A percentile compares a stretch with the other conserved stretches of the same genome.
Conservation (phyloP, 2,888 invertebrate genomes). For the Mesoligia furuncula region DNA sequence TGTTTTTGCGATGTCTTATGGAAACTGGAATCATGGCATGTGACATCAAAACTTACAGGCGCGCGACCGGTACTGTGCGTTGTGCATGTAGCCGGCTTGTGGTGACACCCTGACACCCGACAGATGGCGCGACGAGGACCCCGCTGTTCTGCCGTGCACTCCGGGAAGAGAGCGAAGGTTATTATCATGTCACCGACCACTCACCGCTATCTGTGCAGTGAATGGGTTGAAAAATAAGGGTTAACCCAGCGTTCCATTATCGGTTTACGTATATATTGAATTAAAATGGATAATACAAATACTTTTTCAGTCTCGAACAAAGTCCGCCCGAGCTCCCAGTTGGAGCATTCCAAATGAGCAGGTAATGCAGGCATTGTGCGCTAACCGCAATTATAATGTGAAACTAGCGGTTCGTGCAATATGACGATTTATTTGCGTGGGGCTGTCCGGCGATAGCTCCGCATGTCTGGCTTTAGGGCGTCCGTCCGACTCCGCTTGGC, state of each 20-base stretch:
- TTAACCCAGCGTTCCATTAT: background rate
- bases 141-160: background rate
- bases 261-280: background rate
- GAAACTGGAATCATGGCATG: background rate
- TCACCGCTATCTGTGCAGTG: background rate
- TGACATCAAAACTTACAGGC: background rate
- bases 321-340: background rate
- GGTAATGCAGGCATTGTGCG: slow-evolving; percentile 11
- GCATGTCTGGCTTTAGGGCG: background rate
- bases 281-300: background rate
- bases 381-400: slow-evolving; percentile 37
- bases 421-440: slow-evolving; percentile 28
- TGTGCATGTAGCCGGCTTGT: background rate
- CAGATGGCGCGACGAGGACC: background rate
- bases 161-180: background rate
- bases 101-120: background rate
- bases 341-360: background rate
- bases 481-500: background rate
- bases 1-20: background rate
- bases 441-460: background rate
- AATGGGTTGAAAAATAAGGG: background rate
- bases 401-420: slow-evolving; percentile 29
- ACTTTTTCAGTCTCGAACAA: background rate
- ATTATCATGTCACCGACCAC: background rate
- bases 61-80: too few relatives aligned